Percentiles rank a stretch among this genome's conserved stretches.
These are phyloP conservation scores for Natator depressus DNA, from an alignment of 2,113 vertebrate species.

Conservation along the genomic window DNA sequence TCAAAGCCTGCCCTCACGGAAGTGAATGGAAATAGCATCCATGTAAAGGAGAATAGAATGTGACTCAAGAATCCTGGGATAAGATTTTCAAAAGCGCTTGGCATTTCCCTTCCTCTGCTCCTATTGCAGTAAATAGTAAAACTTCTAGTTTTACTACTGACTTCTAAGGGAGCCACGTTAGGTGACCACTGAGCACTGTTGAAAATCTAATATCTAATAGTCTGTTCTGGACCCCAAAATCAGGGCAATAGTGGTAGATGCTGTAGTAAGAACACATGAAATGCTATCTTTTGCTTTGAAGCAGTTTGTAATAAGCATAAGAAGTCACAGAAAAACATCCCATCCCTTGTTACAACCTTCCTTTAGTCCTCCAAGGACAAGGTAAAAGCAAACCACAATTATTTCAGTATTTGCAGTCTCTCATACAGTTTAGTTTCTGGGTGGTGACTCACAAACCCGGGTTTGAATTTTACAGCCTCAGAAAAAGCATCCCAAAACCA, in stretches of 20 bases:
- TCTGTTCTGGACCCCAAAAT: background rate
- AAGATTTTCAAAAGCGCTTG: background rate
- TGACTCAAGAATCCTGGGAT: background rate
- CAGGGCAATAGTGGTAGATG: background rate
- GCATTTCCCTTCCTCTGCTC: background rate
- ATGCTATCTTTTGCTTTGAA: background rate
- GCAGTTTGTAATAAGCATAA: background rate
- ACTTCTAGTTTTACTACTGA: background rate
- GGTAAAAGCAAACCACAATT: background rate
- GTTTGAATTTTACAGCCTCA: background rate
- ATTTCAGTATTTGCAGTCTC: background rate
- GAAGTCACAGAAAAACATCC: background rate
- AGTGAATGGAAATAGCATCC: background rate
- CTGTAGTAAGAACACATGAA: background rate
- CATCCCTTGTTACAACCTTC: background rate
- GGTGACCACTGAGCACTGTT: rapidly evolving
- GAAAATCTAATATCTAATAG: background rate
- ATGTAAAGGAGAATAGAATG: background rate
- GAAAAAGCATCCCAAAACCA: background rate
- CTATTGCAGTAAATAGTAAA: background rate
- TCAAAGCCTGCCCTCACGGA: background rate
- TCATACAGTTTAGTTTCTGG: background rate
- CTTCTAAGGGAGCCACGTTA: background rate
- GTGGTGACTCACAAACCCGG: background rate
- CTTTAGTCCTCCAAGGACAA: background rate